phyloP scores from a whole-genome alignment of 2,113 vertebrate species.

The Eubucco bourcierii region DNA sequence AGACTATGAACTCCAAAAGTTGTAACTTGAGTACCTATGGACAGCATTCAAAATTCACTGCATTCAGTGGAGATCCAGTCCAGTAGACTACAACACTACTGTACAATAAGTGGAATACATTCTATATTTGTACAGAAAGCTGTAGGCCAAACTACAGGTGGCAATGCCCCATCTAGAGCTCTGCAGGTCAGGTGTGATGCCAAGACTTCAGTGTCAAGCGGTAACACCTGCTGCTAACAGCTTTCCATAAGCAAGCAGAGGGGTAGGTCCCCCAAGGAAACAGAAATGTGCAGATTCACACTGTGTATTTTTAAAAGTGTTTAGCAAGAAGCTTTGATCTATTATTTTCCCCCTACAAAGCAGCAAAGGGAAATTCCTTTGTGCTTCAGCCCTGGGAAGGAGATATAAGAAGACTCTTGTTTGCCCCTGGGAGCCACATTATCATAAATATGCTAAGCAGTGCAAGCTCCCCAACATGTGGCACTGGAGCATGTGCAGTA shows the following conservation, averaged over 20 bases:
- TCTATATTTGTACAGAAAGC: background rate
- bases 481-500: slow-evolving; percentile 25
- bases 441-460: slow-evolving; percentile 65
- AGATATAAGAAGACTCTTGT: slow-evolving; percentile 13
- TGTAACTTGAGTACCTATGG: background rate
- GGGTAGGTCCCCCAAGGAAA: background rate
- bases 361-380: slow-evolving; percentile 45
- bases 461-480: slow-evolving; percentile 48
- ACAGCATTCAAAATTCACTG: background rate
- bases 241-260: background rate
- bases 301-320: slow-evolving; percentile 60
- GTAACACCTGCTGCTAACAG: background rate
- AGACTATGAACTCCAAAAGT: background rate
- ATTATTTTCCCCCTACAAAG: slow-evolving; percentile 30
- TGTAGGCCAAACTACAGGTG: background rate
- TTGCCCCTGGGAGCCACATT: slow-evolving; percentile 40
- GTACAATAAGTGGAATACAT: background rate
- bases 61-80: background rate
- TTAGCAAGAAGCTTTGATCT: slow-evolving; percentile 59
- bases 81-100: background rate
- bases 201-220: accelerated
- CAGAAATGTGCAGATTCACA: background rate
- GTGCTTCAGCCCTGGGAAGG: slow-evolving; percentile 12
- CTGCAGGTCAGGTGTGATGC: background rate
- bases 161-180: background rate